Conservation (phyloP, 2,113 vertebrate species). For the Cariama cristata region DNA sequence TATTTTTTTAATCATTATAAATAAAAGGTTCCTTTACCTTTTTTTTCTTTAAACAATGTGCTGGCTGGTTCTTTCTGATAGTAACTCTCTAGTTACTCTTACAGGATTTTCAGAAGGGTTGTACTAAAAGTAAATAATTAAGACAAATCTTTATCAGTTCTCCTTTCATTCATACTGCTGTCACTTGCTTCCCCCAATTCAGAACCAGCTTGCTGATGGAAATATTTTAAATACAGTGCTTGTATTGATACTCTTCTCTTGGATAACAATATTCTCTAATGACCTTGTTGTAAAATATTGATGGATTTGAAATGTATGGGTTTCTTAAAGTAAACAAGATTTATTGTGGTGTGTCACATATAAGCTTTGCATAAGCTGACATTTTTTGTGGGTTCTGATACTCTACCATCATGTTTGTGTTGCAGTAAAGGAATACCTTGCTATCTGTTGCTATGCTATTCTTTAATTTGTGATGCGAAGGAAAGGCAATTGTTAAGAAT, state of each 20-base stretch:
- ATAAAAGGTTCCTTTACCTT: neutral
- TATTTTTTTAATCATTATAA: neutral
- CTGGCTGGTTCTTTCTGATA: neutral
- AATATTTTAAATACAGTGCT: neutral
- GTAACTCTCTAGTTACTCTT: neutral
- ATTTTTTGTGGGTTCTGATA: neutral
- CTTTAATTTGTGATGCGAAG: constrained; percentile 56
- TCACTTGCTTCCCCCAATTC: neutral
- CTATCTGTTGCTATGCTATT: constrained; percentile 66
- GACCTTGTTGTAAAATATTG: neutral
- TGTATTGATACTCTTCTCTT: neutral
- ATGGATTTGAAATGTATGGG: neutral
- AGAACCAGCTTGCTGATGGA: neutral
- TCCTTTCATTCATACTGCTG: neutral
- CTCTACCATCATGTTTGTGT: neutral
- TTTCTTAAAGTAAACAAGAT: neutral
- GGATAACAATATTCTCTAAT: neutral
- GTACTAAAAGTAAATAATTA: neutral
- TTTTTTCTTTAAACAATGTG: neutral
- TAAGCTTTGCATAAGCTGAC: neutral
- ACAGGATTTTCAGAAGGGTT: neutral
- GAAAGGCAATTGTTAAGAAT: constrained; percentile 73
- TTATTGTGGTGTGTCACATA: neutral
- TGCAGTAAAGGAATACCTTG: neutral
- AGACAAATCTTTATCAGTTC: neutral